Conservation (phyloP, 2,888 invertebrate species). For the Deilephila porcellus region DNA sequence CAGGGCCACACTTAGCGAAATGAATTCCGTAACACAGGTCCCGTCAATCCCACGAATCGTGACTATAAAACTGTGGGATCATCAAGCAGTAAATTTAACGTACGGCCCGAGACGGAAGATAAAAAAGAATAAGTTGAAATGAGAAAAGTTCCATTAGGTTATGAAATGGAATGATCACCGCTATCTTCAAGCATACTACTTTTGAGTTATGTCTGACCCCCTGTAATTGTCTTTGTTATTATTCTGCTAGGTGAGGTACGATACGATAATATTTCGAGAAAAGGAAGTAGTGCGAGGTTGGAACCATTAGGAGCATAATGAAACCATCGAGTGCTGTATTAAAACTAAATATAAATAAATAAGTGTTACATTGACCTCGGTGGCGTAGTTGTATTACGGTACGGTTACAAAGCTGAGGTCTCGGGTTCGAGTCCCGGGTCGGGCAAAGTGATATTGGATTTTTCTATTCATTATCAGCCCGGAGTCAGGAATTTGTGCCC, state of each 20-base stretch:
- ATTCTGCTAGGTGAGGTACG: conserved; percentile 40
- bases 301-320: too few relatives aligned
- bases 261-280: not conserved
- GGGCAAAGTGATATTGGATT: too few relatives aligned
- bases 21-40: conserved; percentile 7
- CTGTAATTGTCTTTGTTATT: conserved; percentile 52
- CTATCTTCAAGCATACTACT: conserved; percentile 73
- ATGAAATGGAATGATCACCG: conserved; percentile 78
- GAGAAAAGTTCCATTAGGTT: conserved; percentile 80
- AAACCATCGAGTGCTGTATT: too few relatives aligned
- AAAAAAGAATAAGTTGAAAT: conserved; percentile 78
- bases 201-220: conserved; percentile 67
- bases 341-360: too few relatives aligned
- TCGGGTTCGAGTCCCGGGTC: too few relatives aligned
- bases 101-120: conserved; percentile 51
- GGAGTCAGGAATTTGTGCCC: too few relatives aligned
- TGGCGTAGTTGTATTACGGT: too few relatives aligned
- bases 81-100: conserved; percentile 63
- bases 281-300: too few relatives aligned
- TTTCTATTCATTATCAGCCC: too few relatives aligned
- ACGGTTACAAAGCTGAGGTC: too few relatives aligned
- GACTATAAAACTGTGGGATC: conserved; percentile 43
- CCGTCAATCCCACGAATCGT: conserved; percentile 23
- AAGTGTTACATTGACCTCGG: too few relatives aligned
- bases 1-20: conserved; percentile 16